These are phyloP conservation scores for Pissodes strobi DNA, from an alignment of 1,140 invertebrate species.

Conservation along the genomic window DNA sequence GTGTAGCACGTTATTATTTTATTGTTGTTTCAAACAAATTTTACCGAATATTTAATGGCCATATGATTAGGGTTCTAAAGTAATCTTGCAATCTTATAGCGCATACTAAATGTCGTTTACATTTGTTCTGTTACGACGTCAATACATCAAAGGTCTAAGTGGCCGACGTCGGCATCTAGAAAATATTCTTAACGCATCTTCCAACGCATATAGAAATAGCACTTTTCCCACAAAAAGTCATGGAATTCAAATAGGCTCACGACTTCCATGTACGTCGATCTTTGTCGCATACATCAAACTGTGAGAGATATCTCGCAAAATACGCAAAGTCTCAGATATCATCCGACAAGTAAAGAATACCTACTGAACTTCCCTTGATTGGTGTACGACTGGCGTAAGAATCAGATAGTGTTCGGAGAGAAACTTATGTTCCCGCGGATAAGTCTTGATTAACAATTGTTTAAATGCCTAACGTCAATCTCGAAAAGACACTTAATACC, in stretches of 20 bases:
- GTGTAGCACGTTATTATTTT: too few relatives aligned
- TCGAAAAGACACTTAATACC: conserved; percentile 16
- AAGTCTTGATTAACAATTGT: conserved; percentile 33
- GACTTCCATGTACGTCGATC: conserved; percentile 37
- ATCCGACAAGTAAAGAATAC: conserved; percentile 37
- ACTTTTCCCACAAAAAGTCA: conserved; percentile 22
- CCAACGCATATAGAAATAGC: conserved; percentile 8
- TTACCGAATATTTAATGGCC: too few relatives aligned
- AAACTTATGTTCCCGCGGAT: conserved; percentile 28
- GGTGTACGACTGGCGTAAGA: conserved; percentile 30
- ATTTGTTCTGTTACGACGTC: too few relatives aligned
- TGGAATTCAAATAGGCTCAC: conserved; percentile 36
- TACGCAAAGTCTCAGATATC: conserved; percentile 30
- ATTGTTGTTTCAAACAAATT: too few relatives aligned
- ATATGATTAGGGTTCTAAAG: too few relatives aligned
- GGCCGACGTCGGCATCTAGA: background rate
- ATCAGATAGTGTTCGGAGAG: conserved; percentile 30
- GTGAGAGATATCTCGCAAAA: conserved; percentile 38
- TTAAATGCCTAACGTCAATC: conserved; percentile 28
- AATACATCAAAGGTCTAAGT: too few relatives aligned
- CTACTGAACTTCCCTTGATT: conserved; percentile 28
- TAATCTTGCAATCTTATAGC: too few relatives aligned
- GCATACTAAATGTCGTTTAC: too few relatives aligned
- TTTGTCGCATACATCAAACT: conserved; percentile 33
- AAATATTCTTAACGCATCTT: conserved; percentile 1